These are phyloP conservation scores for Austrofundulus limnaeus DNA, from an alignment of 2,113 vertebrate genomes.

Conservation along the genomic window DNA sequence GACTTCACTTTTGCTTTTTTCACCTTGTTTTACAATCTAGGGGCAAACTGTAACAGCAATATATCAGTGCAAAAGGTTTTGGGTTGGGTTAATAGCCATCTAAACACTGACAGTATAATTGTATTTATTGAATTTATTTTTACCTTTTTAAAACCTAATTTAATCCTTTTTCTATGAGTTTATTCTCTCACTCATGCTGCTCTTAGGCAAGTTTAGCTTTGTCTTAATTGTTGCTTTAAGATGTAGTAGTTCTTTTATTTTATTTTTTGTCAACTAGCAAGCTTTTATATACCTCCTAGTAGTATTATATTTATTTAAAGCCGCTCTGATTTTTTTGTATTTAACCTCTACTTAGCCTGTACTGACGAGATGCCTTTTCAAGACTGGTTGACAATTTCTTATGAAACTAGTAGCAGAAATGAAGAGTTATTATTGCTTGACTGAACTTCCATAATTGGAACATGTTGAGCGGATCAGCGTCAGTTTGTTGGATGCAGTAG, in stretches of 20 bases:
- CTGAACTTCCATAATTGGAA: slow-evolving; percentile 81
- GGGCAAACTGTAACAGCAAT: slow-evolving; percentile 46
- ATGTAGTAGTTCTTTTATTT: slow-evolving; percentile 24
- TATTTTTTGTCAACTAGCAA: slow-evolving; percentile 35
- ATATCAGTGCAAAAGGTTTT: slow-evolving; percentile 40
- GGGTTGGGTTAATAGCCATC: slow-evolving; percentile 36
- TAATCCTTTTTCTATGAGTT: slow-evolving; percentile 24
- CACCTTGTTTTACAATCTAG: slow-evolving; percentile 1
- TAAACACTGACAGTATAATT: slow-evolving; percentile 41
- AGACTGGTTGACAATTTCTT: slow-evolving; percentile 47
- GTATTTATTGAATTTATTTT: slow-evolving; percentile 49
- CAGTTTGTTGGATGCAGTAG: slow-evolving; percentile 86
- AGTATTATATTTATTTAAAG: slow-evolving; percentile 79
- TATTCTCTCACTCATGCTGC: slow-evolving; percentile 16
- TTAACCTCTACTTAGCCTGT: slow-evolving; percentile 68
- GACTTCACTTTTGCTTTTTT: slow-evolving; percentile 7
- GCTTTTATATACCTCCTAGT: slow-evolving; percentile 77
- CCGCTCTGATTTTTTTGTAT: slow-evolving; percentile 81
- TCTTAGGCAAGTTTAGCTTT: slow-evolving; percentile 17
- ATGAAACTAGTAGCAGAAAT: slow-evolving; percentile 56
- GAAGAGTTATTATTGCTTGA: slow-evolving; percentile 70
- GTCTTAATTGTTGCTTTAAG: slow-evolving; percentile 23
- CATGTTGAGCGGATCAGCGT: slow-evolving; percentile 81
- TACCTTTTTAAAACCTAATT: slow-evolving; percentile 23
- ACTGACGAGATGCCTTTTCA: slow-evolving; percentile 45